Percentiles rank a stretch among this genome's conserved stretches.
These are phyloP conservation scores for Dolichoris vasculosae DNA, from an alignment of 1,140 invertebrate genomes.

Conservation along the genomic window DNA sequence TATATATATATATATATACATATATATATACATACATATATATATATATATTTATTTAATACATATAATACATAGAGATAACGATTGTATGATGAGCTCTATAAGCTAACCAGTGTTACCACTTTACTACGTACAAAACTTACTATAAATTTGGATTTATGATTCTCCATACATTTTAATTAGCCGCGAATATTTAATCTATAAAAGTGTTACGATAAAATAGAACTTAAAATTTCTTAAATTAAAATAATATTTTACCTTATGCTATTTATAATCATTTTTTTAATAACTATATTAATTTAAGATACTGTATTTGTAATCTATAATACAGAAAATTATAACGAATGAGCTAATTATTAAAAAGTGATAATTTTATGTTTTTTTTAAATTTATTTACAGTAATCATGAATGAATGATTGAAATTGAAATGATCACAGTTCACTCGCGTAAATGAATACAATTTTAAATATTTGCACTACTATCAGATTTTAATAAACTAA, in stretches of 20 bases:
- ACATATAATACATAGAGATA: background rate
- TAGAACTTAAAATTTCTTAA: background rate
- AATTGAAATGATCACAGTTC: background rate
- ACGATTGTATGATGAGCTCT: background rate
- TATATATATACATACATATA: too few species aligned
- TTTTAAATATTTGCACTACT: constrained; percentile 13
- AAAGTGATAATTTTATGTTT: background rate
- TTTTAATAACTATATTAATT: background rate
- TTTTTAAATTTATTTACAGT: background rate
- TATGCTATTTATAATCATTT: background rate
- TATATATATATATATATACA: too few species aligned
- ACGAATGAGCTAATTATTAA: background rate
- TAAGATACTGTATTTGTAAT: background rate
- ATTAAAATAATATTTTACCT: background rate
- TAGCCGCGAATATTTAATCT: background rate
- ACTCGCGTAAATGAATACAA: background rate
- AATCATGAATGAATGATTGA: background rate
- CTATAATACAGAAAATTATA: background rate
- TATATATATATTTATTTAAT: background rate
- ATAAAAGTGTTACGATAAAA: background rate
- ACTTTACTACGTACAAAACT: background rate
- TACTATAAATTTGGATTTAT: background rate
- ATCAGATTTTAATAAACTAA: constrained; percentile 9
- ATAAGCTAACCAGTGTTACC: background rate
- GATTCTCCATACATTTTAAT: background rate